Evolutionary conservation across 2,797 vertebrate genomes (phyloP).

Genomic region (Gorsachius magnificus): DNA sequence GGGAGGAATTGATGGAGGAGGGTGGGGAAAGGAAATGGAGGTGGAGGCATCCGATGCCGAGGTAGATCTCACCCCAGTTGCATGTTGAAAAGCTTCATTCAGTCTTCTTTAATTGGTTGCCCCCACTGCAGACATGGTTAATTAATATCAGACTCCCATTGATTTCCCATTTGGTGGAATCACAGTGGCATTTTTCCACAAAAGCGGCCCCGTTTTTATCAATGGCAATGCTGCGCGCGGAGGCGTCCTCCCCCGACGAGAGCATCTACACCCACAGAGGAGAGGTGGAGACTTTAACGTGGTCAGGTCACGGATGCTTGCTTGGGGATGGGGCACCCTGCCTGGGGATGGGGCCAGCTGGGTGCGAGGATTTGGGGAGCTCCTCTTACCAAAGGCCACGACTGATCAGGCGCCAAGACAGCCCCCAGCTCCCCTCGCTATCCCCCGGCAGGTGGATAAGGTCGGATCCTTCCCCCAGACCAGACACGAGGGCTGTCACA

Average conservation of each 20-base stretch:
- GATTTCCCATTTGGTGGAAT: slow-evolving; percentile 65
- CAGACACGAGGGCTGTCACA: rapidly evolving
- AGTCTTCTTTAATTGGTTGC: background rate
- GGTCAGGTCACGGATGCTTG: rapidly evolving
- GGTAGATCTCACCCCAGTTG: background rate
- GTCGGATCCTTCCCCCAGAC: no score
- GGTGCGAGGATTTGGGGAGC: rapidly evolving
- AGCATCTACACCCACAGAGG: rapidly evolving
- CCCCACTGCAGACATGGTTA: slow-evolving; percentile 26
- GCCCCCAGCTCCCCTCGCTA: background rate
- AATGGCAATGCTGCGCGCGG: rapidly evolving
- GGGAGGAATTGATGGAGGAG: background rate
- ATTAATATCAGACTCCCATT: slow-evolving; percentile 66
- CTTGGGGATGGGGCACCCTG: background rate
- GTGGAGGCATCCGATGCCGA: background rate
- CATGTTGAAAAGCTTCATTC: background rate
- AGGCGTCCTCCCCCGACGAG: rapidly evolving
- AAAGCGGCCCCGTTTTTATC: background rate
- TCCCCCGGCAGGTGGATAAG: rapidly evolving
- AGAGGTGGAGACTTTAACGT: rapidly evolving
- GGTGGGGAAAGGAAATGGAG: background rate
- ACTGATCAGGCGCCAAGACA: background rate
- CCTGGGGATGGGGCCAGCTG: rapidly evolving
- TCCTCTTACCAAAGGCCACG: background rate
- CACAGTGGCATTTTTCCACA: background rate